phyloP scores from a whole-genome alignment of 2,888 invertebrate genomes.

The Noctua janthina region DNA sequence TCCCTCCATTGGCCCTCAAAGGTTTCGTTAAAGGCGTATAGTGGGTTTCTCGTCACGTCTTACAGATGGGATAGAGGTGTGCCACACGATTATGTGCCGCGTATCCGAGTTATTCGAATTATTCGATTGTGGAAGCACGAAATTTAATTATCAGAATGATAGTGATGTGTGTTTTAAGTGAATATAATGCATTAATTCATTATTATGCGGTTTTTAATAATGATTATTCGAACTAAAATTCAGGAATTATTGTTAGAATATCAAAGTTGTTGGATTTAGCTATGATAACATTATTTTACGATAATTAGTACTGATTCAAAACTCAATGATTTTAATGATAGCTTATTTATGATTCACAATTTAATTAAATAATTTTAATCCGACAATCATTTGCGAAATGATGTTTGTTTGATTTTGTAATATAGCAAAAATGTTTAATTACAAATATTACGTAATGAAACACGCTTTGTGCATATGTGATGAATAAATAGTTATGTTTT shows the following conservation, averaged over 20 bases:
- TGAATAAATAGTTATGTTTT: slow-evolving; percentile 8
- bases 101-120: slow-evolving; percentile 49
- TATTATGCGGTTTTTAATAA: background rate
- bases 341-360: slow-evolving; percentile 7
- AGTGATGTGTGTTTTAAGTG: slow-evolving; percentile 8
- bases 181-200: slow-evolving; percentile 9
- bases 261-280: background rate
- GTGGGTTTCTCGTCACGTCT: slow-evolving; percentile 74
- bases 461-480: slow-evolving; percentile 20
- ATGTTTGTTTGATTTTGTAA: slow-evolving; percentile 17
- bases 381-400: background rate
- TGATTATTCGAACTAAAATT: background rate
- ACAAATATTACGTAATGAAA: background rate
- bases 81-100: slow-evolving; percentile 49
- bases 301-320: slow-evolving; percentile 4
- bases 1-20: slow-evolving; percentile 69
- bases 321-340: background rate
- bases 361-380: slow-evolving; percentile 27
- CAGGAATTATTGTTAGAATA: background rate
- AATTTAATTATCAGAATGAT: slow-evolving; percentile 41
- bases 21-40: slow-evolving; percentile 70
- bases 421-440: slow-evolving; percentile 12
- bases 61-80: slow-evolving; percentile 67
- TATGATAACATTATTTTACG: slow-evolving; percentile 21
- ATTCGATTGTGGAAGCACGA: slow-evolving; percentile 49